Evolutionary conservation across 2,888 invertebrate species (phyloP).

Genomic region (Tiliacea citrago): DNA sequence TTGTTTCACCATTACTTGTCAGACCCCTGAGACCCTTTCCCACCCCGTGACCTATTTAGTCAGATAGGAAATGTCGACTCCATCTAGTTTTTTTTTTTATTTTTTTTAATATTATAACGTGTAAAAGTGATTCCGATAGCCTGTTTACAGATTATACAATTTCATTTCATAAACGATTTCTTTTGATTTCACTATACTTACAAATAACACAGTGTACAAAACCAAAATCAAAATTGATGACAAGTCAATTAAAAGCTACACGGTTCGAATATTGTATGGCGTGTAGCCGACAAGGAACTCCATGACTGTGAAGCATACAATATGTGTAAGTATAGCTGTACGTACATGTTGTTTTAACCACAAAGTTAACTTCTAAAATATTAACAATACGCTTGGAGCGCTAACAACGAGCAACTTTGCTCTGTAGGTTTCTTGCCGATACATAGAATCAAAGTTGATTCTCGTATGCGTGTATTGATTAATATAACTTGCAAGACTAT

Average conservation of each 20-base stretch:
- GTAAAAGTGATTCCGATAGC: no score
- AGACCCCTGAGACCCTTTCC: no score
- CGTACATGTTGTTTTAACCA: constrained; percentile 2
- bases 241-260: background rate
- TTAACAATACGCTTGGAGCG: constrained; percentile 11
- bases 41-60: no score
- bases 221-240: background rate
- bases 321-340: no score
- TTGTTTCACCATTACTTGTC: no score
- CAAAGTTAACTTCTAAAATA: constrained; percentile 37
- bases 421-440: constrained; percentile 22
- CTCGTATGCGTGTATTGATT: constrained; percentile 13
- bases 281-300: background rate
- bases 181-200: background rate
- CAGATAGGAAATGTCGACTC: no score
- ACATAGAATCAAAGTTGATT: constrained; percentile 17
- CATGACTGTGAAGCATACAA: background rate
- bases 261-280: background rate
- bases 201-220: background rate
- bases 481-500: constrained; percentile 9
- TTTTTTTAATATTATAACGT: no score
- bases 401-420: constrained; percentile 32
- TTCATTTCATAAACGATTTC: no score
- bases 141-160: no score
- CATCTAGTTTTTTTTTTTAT: no score